phyloP scores from a whole-genome alignment of 2,888 invertebrate species.

The Eupithecia vulgata region DNA sequence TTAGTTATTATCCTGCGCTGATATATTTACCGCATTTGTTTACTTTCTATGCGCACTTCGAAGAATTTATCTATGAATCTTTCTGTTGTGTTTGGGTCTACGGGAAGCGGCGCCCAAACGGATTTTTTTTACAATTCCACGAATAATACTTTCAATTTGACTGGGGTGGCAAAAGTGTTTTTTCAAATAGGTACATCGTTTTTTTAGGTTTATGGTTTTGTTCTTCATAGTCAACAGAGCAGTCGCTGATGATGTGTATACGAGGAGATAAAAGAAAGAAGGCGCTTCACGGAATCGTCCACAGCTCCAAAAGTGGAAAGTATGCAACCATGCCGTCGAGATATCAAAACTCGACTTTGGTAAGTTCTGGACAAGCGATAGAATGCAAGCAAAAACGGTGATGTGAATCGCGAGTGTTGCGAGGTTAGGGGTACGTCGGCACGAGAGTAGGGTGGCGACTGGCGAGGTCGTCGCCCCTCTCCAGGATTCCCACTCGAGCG shows the following conservation, averaged over 20 bases:
- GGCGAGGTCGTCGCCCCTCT: constrained; percentile 69
- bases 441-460: constrained; percentile 59
- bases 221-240: neutral
- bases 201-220: neutral
- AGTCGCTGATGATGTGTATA: neutral
- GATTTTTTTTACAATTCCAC: constrained; percentile 8
- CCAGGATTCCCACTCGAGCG: constrained; percentile 70
- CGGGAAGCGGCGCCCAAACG: constrained; percentile 14
- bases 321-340: constrained; percentile 1
- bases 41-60: constrained; percentile 24
- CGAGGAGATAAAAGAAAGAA: neutral
- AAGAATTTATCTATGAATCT: constrained; percentile 23
- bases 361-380: constrained; percentile 18
- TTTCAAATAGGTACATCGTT: no score
- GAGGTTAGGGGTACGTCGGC: constrained; percentile 42
- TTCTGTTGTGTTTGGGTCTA: constrained; percentile 22
- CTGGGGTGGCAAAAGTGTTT: neutral
- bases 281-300: neutral
- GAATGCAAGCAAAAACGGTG: constrained; percentile 35
- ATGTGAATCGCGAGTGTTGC: constrained; percentile 42
- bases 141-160: constrained; percentile 8
- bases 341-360: constrained; percentile 10
- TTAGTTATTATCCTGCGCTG: constrained; percentile 23
- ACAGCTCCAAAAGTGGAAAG: neutral
- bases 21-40: constrained; percentile 27